Conservation (phyloP, 2,797 vertebrate species). For the Prunella strophiata region DNA sequence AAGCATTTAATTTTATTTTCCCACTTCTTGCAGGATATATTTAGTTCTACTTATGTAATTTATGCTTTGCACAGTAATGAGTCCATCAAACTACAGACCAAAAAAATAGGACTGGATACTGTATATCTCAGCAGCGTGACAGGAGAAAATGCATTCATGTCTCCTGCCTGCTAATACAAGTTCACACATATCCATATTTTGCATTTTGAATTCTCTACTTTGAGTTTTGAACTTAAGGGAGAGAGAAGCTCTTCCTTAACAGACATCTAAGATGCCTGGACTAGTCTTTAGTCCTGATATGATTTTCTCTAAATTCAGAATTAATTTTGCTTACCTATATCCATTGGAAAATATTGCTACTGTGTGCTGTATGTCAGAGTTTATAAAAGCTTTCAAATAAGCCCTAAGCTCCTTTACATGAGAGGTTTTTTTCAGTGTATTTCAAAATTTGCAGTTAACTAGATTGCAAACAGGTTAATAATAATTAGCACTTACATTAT, state of each 20-base stretch:
- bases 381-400: background rate
- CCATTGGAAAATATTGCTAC: background rate
- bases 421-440: background rate
- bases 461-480: background rate
- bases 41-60: constrained; percentile 27
- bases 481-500: background rate
- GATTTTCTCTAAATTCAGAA: background rate
- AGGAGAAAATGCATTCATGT: background rate
- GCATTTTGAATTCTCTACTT: background rate
- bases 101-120: constrained; percentile 4
- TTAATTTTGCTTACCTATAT: background rate
- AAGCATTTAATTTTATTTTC: constrained; percentile 53
- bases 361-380: background rate
- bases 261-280: background rate
- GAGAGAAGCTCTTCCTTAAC: background rate
- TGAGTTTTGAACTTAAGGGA: background rate
- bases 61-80: background rate
- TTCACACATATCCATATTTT: background rate
- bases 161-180: background rate
- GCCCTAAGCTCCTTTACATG: background rate
- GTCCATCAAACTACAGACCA: constrained; percentile 1
- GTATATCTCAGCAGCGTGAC: background rate
- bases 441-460: background rate
- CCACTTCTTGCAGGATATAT: constrained; percentile 22
- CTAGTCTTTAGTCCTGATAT: background rate